Percentiles rank a stretch among this genome's conserved stretches.
Conservation (phyloP, 2,797 vertebrate species). For the Enteromius thamalakanensis region DNA sequence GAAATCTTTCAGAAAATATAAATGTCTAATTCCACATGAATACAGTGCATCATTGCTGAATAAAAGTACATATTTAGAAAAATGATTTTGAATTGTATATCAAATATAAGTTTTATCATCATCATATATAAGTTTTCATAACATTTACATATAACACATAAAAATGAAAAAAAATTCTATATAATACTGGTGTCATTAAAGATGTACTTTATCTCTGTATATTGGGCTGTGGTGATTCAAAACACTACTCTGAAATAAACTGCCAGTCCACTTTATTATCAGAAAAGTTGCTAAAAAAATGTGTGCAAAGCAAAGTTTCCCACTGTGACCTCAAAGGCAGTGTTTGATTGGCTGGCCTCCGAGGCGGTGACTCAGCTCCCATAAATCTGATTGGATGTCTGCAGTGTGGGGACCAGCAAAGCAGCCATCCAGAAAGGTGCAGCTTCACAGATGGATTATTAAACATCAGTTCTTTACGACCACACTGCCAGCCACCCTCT, state of each 20-base stretch:
- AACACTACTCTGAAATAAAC: not conserved
- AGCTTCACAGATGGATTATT: slow-evolving; percentile 50
- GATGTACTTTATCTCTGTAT: not conserved
- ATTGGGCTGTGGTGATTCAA: not conserved
- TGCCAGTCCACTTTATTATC: not conserved
- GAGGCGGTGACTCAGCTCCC: slow-evolving; percentile 29
- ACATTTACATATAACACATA: not conserved
- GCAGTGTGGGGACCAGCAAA: slow-evolving; percentile 20
- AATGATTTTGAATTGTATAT: not conserved
- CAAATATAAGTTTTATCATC: not conserved
- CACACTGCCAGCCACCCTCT: not conserved
- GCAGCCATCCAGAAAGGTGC: slow-evolving; percentile 11
- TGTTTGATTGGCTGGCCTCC: slow-evolving; percentile 12
- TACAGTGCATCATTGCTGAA: not conserved
- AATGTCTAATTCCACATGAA: not conserved
- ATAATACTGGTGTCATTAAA: not conserved
- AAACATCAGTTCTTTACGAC: slow-evolving; percentile 42
- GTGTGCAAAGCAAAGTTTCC: not conserved
- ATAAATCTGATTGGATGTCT: slow-evolving; percentile 46
- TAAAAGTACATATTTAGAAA: not conserved
- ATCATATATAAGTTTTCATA: not conserved
- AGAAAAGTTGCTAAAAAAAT: slow-evolving; percentile 12
- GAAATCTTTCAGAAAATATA: not conserved
- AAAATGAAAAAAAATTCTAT: too few species aligned
- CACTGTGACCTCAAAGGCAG: slow-evolving; percentile 18